Evolutionary conservation across 2,797 vertebrate species (phyloP).

Genomic region (Neoniphon sammara): DNA sequence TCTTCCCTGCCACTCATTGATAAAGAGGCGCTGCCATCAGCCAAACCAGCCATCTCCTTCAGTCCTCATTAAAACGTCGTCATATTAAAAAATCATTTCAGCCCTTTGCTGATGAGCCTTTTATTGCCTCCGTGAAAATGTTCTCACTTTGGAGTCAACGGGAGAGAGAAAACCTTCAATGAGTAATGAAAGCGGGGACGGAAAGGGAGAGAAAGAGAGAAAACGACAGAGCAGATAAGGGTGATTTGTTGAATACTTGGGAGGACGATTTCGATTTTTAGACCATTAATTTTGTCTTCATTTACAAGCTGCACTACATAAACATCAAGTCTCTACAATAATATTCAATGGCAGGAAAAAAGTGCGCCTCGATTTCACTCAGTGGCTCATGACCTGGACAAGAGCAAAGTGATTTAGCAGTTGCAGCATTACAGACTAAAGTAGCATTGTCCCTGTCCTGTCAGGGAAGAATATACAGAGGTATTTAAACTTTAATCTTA

Average conservation of each 20-base stretch:
- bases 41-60: slow-evolving; percentile 75
- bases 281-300: slow-evolving; percentile 53
- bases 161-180: slow-evolving; percentile 60
- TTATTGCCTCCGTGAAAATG: slow-evolving; percentile 80
- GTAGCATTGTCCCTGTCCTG: no score
- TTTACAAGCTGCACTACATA: slow-evolving; percentile 34
- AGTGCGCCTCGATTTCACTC: not conserved
- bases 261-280: slow-evolving; percentile 58
- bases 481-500: not conserved
- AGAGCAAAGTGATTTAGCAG: not conserved
- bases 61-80: slow-evolving; percentile 82
- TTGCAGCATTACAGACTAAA: not conserved
- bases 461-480: not conserved
- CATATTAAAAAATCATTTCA: slow-evolving; percentile 81
- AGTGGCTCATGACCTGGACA: slow-evolving; percentile 14
- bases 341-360: not conserved
- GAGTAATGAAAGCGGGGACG: slow-evolving; percentile 65
- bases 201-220: slow-evolving; percentile 37
- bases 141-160: slow-evolving; percentile 67
- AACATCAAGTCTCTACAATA: slow-evolving; percentile 35
- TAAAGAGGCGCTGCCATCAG: slow-evolving; percentile 78
- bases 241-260: slow-evolving; percentile 60
- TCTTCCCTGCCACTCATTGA: slow-evolving; percentile 77
- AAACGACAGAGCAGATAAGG: slow-evolving; percentile 59
- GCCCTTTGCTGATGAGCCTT: slow-evolving; percentile 78